Conservation (phyloP, 2,797 vertebrate species). For the Manis javanica region DNA sequence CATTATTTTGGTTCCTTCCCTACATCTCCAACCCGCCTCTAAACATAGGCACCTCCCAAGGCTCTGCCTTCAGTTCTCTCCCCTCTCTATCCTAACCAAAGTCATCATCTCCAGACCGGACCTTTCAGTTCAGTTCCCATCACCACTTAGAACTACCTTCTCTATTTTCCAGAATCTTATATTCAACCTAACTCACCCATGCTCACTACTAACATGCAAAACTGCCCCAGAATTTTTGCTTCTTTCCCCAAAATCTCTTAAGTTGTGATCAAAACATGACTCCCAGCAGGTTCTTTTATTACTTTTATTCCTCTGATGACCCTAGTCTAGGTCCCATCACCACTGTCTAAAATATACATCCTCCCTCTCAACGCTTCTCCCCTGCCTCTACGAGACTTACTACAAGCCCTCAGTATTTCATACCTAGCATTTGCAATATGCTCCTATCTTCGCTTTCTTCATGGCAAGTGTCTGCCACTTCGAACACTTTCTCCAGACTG, state of each 20-base stretch:
- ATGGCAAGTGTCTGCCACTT: not conserved
- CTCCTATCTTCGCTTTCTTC: not conserved
- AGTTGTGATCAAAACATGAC: not conserved
- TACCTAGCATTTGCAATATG: not conserved
- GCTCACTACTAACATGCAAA: not conserved
- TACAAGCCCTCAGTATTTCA: not conserved
- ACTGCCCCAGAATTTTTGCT: not conserved
- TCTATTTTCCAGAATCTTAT: not conserved
- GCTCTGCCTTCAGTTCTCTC: not conserved
- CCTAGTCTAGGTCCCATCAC: not conserved
- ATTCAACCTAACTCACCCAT: not conserved
- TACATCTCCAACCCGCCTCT: not conserved
- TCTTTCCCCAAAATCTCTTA: constrained; percentile 7
- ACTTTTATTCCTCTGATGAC: not conserved
- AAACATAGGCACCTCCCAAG: not conserved
- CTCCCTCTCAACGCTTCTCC: not conserved
- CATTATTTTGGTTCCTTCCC: not conserved
- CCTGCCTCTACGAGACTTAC: not conserved
- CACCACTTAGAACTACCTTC: not conserved
- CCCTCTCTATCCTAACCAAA: not conserved
- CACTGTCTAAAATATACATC: not conserved
- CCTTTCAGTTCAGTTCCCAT: not conserved
- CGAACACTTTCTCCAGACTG: not conserved
- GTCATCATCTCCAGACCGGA: not conserved
- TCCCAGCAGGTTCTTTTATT: not conserved